phyloP scores from a whole-genome alignment of 1,140 invertebrate genomes.

The Oryctes rhinoceros region DNA sequence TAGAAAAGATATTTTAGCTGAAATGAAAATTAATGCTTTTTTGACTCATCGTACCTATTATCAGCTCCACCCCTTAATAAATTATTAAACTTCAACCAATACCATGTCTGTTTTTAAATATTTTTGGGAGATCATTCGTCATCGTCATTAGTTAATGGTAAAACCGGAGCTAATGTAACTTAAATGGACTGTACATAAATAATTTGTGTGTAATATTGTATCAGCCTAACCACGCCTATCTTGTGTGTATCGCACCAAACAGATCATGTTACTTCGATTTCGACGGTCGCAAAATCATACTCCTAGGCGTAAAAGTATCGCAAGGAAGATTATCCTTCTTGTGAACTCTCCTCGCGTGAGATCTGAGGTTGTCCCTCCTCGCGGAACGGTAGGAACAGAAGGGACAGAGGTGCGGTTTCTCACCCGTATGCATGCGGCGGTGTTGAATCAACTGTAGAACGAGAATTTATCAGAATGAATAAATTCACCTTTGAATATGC shows the following conservation, averaged over 20 bases:
- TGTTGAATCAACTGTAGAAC: slow-evolving; percentile 61
- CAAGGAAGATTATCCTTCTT: slow-evolving; percentile 67
- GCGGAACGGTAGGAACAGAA: slow-evolving; percentile 65
- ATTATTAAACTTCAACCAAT: no score
- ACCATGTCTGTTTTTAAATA: no score
- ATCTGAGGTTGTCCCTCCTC: slow-evolving; percentile 51
- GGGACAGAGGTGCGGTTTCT: slow-evolving; percentile 62
- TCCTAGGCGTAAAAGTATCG: slow-evolving; percentile 66
- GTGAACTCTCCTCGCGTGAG: slow-evolving; percentile 66
- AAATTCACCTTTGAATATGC: not conserved
- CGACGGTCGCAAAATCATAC: slow-evolving; percentile 60
- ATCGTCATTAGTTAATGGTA: no score
- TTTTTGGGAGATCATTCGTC: no score
- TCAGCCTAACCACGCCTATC: not conserved
- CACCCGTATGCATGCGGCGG: slow-evolving; percentile 68
- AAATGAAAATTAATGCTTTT: no score
- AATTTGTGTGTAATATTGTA: not conserved
- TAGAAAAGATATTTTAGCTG: no score
- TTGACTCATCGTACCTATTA: no score
- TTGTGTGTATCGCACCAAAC: not conserved
- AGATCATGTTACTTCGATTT: slow-evolving; percentile 34
- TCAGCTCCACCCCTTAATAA: no score
- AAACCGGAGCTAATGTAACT: not conserved
- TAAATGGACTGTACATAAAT: not conserved
- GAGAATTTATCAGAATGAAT: slow-evolving; percentile 38